Evolutionary conservation across 2,113 vertebrate species (phyloP), one percentile per base, ranked within the genome.

Genomic region (Brienomyrus longianalis): DNA sequence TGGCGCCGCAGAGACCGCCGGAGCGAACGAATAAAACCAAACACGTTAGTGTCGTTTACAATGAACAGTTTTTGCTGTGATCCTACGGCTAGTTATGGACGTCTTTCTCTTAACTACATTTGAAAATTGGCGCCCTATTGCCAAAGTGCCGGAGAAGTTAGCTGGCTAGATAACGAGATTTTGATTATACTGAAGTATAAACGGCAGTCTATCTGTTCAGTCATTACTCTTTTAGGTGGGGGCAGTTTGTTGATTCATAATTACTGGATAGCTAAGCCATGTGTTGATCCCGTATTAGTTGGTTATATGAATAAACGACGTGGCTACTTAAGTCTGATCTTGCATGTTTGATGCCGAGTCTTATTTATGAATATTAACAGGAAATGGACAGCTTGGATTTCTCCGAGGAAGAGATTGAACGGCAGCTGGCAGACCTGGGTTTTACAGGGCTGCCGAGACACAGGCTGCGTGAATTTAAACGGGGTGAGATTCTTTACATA

Each of bases 301-400:
- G 15, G 11, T 80, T 80, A 77, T 15, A 77, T 17, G 70, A 31
- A 77, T 77, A 39, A 6, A 5, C 31, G 15, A 4, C 23, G 27
- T 13, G 27, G 11, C 70, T 35, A 35, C 35, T 39, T 77, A 77
- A 35, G 70, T 39, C 15, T 39, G 31, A 7, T 77, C 35, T 77
- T 17, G 1, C 3, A 74, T 74, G 0, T 35, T 35, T 74, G 66
- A 74, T 74, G 27, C 66, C 13, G 9, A 2, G 35, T 3, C 35
- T 80, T 31, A 35, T 77, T 66, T 27, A 70, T 31, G 11, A 27
- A 21, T 51, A 51, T 48, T 74, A 4, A 17, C 48, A 91, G 88
- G 43, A 89, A 89, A 96, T 96, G 96, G 95, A 95, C 62, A 91
- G 52, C 21, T 86, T 96, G 48, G 93, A 95, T 85, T 97, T 96